These are phyloP conservation scores for Caenorhabditis plicata DNA, from an alignment of 2,888 invertebrate species.

Conservation along the genomic window DNA sequence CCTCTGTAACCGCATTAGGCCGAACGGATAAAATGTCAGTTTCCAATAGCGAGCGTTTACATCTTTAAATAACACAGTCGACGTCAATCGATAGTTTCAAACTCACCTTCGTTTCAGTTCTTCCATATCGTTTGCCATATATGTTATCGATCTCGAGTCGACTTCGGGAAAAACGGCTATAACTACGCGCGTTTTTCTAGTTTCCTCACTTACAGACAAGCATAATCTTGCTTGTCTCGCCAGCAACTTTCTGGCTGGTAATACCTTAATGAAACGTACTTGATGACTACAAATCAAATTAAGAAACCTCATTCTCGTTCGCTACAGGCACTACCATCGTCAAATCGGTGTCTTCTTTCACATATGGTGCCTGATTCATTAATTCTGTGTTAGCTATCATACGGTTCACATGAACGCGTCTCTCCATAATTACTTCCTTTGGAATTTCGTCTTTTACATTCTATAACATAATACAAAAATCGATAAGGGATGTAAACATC, in stretches of 20 bases:
- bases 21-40: slow-evolving; percentile 51
- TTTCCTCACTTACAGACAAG: slow-evolving; percentile 71
- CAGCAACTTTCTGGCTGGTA: slow-evolving; percentile 75
- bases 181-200: slow-evolving; percentile 54
- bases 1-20: slow-evolving; percentile 10
- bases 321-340: slow-evolving; percentile 76
- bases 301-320: slow-evolving; percentile 29
- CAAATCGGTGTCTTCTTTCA: slow-evolving; percentile 86
- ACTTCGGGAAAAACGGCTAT: slow-evolving; percentile 49
- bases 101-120: slow-evolving; percentile 57
- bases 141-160: slow-evolving; percentile 43
- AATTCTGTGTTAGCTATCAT: slow-evolving; percentile 85
- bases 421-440: slow-evolving; percentile 32
- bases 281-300: not conserved
- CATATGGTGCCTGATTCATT: slow-evolving; percentile 80
- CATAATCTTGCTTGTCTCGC: slow-evolving; percentile 76
- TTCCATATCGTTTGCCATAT: slow-evolving; percentile 54
- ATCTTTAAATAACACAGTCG: too few species aligned
- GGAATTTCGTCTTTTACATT: slow-evolving; percentile 19
- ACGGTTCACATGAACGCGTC: slow-evolving; percentile 78
- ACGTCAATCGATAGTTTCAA: too few species aligned
- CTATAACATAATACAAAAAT: slow-evolving; percentile 7
- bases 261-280: slow-evolving; percentile 40
- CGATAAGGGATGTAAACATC: not conserved
- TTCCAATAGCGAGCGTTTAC: slow-evolving; percentile 54